A percentile compares a stretch with the other conserved stretches of the same genome.
Evolutionary conservation across 64 coral and sea anemone genomes (phyloP).

Genomic region (Pocillopora verrucosa): DNA sequence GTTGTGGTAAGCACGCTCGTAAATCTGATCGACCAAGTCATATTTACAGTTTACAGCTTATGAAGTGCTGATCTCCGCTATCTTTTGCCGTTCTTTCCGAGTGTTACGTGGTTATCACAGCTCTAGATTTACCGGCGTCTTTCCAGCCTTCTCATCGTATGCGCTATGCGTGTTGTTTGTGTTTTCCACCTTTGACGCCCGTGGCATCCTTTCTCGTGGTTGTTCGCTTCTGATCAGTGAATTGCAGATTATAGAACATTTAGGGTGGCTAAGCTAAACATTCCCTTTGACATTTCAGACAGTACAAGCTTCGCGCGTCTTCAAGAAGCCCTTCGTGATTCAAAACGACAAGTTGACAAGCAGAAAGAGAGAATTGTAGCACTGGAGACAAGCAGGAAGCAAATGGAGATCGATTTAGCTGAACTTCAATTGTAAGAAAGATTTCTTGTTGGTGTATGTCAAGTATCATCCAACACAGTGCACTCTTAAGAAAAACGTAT

Average conservation of each 20-base stretch:
- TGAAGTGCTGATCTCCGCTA: too few relatives aligned
- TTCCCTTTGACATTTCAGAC: slow-evolving; percentile 31
- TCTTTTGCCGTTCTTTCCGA: too few relatives aligned
- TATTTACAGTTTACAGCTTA: too few relatives aligned
- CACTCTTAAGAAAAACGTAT: too few relatives aligned
- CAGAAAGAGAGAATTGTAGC: slow-evolving; percentile 72
- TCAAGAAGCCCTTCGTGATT: slow-evolving; percentile 80
- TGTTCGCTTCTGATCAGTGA: not conserved
- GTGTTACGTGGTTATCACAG: too few relatives aligned
- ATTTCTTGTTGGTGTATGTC: not conserved
- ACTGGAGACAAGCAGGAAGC: slow-evolving; percentile 79
- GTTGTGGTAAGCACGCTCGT: too few relatives aligned
- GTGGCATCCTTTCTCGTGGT: too few relatives aligned
- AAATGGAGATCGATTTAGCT: slow-evolving; percentile 77
- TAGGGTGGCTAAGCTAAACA: not conserved
- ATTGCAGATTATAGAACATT: not conserved
- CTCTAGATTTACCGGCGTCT: too few relatives aligned
- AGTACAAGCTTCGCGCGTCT: slow-evolving; percentile 58
- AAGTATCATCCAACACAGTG: not conserved
- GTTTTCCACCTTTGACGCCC: too few relatives aligned
- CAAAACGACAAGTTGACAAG: slow-evolving; percentile 87
- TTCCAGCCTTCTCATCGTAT: too few relatives aligned
- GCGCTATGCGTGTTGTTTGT: too few relatives aligned
- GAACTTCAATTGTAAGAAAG: slow-evolving; percentile 82
- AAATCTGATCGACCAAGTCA: too few relatives aligned